A percentile compares a stretch with the other conserved stretches of the same genome.
Evolutionary conservation across 2,888 invertebrate species (phyloP).

Genomic region (Parapristionchus giblindavisi): DNA sequence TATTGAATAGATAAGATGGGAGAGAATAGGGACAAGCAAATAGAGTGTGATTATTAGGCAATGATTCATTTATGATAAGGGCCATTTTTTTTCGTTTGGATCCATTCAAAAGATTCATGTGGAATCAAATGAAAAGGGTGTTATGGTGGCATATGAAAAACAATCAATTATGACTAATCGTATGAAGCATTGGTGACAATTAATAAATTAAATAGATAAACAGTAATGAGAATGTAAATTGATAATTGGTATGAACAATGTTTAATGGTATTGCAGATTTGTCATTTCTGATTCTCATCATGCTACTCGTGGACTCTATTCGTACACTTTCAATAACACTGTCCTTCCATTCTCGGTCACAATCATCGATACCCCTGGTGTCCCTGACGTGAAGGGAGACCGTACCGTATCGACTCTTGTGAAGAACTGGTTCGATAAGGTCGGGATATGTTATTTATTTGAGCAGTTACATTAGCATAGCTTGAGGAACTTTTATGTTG

Average conservation of each 20-base stretch:
- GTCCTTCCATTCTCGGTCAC: conserved; percentile 60
- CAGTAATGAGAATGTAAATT: too few relatives aligned
- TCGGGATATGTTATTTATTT: conserved; percentile 31
- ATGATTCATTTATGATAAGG: too few relatives aligned
- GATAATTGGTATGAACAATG: not conserved
- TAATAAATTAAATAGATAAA: too few relatives aligned
- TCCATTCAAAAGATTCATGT: not conserved
- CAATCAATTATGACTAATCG: too few relatives aligned
- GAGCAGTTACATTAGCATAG: not conserved
- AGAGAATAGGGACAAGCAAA: too few relatives aligned
- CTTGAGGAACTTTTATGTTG: too few relatives aligned
- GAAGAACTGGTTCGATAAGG: conserved; percentile 60
- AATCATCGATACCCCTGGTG: conserved; percentile 63
- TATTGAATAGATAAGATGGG: too few relatives aligned
- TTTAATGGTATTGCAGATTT: conserved; percentile 44
- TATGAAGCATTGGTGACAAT: too few relatives aligned
- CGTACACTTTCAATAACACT: conserved; percentile 64
- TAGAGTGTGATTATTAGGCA: too few relatives aligned
- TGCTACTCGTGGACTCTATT: conserved; percentile 53
- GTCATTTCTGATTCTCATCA: conserved; percentile 47
- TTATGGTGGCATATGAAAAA: too few relatives aligned
- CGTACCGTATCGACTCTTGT: conserved; percentile 56
- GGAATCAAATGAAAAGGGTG: not conserved
- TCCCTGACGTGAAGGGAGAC: conserved; percentile 54
- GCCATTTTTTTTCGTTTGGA: too few relatives aligned